Conservation (phyloP, 1,140 invertebrate species). For the Kradibia gibbosae region DNA sequence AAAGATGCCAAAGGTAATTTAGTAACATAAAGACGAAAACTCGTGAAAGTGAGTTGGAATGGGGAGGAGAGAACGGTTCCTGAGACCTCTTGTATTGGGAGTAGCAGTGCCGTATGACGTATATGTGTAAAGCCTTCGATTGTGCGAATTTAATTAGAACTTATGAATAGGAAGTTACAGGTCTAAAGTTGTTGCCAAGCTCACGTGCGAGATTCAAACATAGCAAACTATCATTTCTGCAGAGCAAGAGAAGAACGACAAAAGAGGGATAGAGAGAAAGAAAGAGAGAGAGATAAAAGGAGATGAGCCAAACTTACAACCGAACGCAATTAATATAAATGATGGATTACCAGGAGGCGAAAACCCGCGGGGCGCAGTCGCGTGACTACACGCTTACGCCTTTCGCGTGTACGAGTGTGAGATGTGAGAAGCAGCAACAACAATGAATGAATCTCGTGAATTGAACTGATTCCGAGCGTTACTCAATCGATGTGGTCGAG, state of each 20-base stretch:
- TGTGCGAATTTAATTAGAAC: conserved; percentile 68
- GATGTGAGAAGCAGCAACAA: not conserved
- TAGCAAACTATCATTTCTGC: conserved; percentile 64
- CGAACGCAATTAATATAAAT: conserved; percentile 69
- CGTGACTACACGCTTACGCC: not conserved
- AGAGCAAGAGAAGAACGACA: conserved; percentile 40
- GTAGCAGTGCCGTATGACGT: not conserved
- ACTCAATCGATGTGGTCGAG: too few relatives aligned
- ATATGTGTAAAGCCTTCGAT: conserved; percentile 56
- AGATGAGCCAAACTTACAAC: conserved; percentile 53
- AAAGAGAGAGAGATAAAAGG: not conserved
- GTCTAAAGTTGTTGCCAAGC: not conserved
- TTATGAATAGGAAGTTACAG: conserved; percentile 63
- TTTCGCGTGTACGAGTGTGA: not conserved
- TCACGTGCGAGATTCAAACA: conserved; percentile 41
- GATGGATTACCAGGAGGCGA: conserved; percentile 63
- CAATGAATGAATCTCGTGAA: not conserved
- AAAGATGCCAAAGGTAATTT: conserved; percentile 23
- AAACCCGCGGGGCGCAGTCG: conserved; percentile 8
- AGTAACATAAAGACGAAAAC: too few relatives aligned
- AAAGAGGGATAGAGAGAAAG: not conserved
- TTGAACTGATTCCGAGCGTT: conserved; percentile 3
- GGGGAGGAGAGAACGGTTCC: not conserved
- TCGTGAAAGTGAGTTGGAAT: not conserved
- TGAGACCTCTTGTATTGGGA: not conserved